Evolutionary conservation across 2,888 invertebrate genomes (phyloP).

Genomic region (Eumerus sabulonum): DNA sequence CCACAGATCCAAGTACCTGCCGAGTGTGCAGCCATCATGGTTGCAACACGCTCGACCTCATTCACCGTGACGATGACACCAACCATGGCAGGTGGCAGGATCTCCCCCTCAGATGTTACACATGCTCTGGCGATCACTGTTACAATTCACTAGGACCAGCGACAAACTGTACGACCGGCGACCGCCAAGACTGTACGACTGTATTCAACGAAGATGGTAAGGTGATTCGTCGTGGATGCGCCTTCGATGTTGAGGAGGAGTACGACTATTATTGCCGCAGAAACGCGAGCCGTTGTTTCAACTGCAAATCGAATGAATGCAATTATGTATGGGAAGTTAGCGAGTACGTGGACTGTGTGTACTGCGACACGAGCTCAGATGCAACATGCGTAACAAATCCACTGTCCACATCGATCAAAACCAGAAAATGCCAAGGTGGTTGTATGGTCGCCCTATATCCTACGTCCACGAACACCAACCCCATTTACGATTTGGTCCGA

Average conservation of each 20-base stretch:
- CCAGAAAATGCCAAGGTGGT: conserved; percentile 48
- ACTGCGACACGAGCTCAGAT: conserved; percentile 72
- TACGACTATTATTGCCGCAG: conserved; percentile 72
- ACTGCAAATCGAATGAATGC: conserved; percentile 76
- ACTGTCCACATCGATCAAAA: background rate
- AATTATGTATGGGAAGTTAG: conserved; percentile 73
- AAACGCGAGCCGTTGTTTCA: conserved; percentile 68
- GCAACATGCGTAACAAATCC: conserved; percentile 42
- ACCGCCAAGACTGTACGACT: conserved; percentile 75
- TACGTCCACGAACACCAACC: conserved; percentile 5
- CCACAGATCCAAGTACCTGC: conserved; percentile 72
- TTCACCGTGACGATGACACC: conserved; percentile 72
- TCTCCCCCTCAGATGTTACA: conserved; percentile 74
- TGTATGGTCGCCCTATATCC: conserved; percentile 68
- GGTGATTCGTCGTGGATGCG: conserved; percentile 72
- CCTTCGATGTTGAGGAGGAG: conserved; percentile 75
- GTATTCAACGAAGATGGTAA: conserved; percentile 72
- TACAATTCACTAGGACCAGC: conserved; percentile 72
- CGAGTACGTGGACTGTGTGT: conserved; percentile 72
- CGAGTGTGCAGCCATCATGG: conserved; percentile 72
- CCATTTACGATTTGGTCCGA: conserved; percentile 59
- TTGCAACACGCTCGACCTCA: conserved; percentile 75
- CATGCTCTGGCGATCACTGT: conserved; percentile 74
- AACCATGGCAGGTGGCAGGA: conserved; percentile 75
- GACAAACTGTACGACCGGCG: conserved; percentile 67